Conservation (phyloP, 2,113 vertebrate species). For the Ictalurus punctatus region DNA sequence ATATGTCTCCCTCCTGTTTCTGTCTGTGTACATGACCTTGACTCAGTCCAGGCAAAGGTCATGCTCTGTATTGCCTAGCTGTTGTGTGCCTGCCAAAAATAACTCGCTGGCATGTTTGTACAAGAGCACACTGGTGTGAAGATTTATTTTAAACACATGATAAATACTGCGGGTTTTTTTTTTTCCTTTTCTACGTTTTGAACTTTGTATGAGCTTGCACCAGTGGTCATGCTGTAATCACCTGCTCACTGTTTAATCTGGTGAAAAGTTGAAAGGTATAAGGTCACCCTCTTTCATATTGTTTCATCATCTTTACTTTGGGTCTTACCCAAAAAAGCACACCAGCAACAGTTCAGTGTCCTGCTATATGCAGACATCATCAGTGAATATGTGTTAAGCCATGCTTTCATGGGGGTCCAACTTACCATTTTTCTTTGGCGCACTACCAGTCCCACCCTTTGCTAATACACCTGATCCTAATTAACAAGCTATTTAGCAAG, state of each 20-base stretch:
- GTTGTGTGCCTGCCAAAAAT: background rate
- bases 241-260: conserved; percentile 64
- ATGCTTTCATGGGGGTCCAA: background rate
- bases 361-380: background rate
- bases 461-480: background rate
- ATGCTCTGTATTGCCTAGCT: background rate
- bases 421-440: background rate
- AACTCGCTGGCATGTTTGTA: background rate
- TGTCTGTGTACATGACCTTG: conserved; percentile 49
- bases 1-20: background rate
- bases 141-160: background rate
- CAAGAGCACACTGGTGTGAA: background rate
- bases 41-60: conserved; percentile 23
- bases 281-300: conserved; percentile 50
- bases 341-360: background rate
- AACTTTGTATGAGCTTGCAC: background rate
- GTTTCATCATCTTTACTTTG: conserved; percentile 38
- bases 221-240: background rate
- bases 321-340: background rate
- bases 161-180: background rate
- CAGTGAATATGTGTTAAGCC: background rate
- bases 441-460: background rate
- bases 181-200: background rate
- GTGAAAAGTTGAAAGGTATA: conserved; percentile 40
- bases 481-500: background rate